Evolutionary conservation across 1,140 invertebrate species (phyloP).

Genomic region (Drosophila funebris): DNA sequence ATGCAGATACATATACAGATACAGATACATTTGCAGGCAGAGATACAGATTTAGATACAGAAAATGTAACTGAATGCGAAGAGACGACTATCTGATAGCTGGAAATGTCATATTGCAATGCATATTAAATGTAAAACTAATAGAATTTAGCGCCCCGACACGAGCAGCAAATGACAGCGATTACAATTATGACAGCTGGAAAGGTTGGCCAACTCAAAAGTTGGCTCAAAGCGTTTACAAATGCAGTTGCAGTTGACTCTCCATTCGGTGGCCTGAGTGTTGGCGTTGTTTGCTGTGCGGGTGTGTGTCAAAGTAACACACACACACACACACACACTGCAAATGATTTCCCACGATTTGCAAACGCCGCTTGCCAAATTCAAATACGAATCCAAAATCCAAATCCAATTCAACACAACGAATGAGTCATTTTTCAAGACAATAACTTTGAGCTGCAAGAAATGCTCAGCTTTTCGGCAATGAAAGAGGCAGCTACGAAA

Average conservation of each 20-base stretch:
- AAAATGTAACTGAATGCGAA: background rate
- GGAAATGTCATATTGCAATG: slow-evolving; percentile 65
- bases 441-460: slow-evolving; percentile 68
- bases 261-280: slow-evolving; percentile 38
- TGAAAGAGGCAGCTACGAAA: slow-evolving; percentile 53
- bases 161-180: slow-evolving; percentile 45
- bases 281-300: slow-evolving; percentile 54
- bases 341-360: slow-evolving; percentile 76
- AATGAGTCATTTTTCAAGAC: slow-evolving; percentile 72
- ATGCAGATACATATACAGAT: slow-evolving; percentile 21
- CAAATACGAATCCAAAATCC: background rate
- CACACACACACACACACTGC: slow-evolving; percentile 32
- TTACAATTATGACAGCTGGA: slow-evolving; percentile 64
- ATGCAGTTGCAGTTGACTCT: slow-evolving; percentile 41
- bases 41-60: slow-evolving; percentile 6
- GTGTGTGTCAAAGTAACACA: slow-evolving; percentile 64
- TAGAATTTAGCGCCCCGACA: slow-evolving; percentile 62
- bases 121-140: slow-evolving; percentile 67
- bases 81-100: slow-evolving; percentile 34
- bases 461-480: slow-evolving; percentile 33
- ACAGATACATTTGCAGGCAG: background rate
- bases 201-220: slow-evolving; percentile 59
- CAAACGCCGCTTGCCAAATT: slow-evolving; percentile 48
- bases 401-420: slow-evolving; percentile 16
- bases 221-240: slow-evolving; percentile 26